A percentile compares a stretch with the other conserved stretches of the same genome.
phyloP scores from a whole-genome alignment of 2,888 invertebrate genomes.

The Pelosia muscerda region DNA sequence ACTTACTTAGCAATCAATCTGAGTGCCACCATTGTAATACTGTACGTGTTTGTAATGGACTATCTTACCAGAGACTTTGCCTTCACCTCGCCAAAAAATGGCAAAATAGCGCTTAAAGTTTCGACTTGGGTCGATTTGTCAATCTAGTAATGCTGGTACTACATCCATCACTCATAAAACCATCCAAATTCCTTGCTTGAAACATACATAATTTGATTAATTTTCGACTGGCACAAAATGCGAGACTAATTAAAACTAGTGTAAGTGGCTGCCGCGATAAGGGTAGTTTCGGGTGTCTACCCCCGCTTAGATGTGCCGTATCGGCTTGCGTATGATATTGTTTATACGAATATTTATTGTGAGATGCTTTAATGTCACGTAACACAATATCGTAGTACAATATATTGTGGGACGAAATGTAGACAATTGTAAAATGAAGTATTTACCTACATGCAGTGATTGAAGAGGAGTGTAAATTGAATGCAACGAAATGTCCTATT shows the following conservation, averaged over 20 bases:
- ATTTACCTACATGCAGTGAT: no score
- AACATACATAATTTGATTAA: slow-evolving; percentile 84
- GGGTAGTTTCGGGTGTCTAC: slow-evolving; percentile 69
- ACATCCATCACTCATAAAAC: slow-evolving; percentile 36
- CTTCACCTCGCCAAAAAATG: no score
- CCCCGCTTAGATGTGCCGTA: slow-evolving; percentile 61
- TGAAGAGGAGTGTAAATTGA: no score
- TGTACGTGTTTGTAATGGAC: no score
- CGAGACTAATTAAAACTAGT: slow-evolving; percentile 84
- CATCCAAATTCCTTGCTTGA: slow-evolving; percentile 64
- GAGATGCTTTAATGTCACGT: slow-evolving; percentile 29
- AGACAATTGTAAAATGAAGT: no score
- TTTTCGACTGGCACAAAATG: slow-evolving; percentile 83
- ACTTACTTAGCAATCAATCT: no score
- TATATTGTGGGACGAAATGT: background rate
- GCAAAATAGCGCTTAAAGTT: no score
- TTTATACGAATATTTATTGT: slow-evolving; percentile 36
- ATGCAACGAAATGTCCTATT: no score
- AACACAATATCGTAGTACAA: background rate
- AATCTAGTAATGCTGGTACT: background rate
- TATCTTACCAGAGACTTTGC: no score
- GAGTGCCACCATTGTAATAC: no score
- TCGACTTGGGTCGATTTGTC: background rate
- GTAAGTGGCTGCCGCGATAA: slow-evolving; percentile 84
- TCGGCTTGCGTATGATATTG: slow-evolving; percentile 54